A percentile compares a stretch with the other conserved stretches of the same genome.
Evolutionary conservation across 2,888 invertebrate genomes (phyloP).

Genomic region (Ceriagrion tenellum): DNA sequence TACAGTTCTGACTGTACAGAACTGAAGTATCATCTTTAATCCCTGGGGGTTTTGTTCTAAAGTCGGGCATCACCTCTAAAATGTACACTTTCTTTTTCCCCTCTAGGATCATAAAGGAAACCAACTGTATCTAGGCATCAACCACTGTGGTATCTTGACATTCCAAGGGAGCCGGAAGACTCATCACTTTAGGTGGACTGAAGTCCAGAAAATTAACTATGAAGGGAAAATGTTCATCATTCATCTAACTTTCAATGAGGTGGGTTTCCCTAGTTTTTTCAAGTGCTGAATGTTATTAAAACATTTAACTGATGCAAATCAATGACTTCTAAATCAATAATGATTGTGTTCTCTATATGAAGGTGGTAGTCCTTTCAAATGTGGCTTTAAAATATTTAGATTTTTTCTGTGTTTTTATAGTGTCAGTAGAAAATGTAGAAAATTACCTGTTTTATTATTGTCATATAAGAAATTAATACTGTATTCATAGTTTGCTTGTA

Average conservation of each 20-base stretch:
- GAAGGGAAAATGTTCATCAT: conserved; percentile 99
- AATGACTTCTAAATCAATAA: not conserved
- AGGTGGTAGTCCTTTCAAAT: not conserved
- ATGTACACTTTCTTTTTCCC: not conserved
- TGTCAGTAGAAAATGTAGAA: too few species aligned
- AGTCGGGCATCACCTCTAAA: not conserved
- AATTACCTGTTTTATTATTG: too few species aligned
- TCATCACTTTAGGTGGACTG: conserved; percentile 97
- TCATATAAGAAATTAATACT: too few species aligned
- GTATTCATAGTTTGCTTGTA: not conserved
- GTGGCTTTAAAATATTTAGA: too few species aligned
- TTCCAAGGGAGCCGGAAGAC: conserved; percentile 96
- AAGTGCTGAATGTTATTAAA: too few species aligned
- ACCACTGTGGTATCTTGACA: conserved; percentile 96
- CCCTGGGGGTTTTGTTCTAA: not conserved
- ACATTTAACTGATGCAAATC: not conserved
- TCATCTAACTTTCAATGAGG: conserved; percentile 95
- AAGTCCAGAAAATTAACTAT: conserved; percentile 97
- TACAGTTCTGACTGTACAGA: too few species aligned
- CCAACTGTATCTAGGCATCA: conserved; percentile 95
- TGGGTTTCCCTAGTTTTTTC: conserved; percentile 78
- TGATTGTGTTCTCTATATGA: not conserved
- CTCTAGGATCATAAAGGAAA: conserved; percentile 94
- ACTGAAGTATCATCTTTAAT: not conserved
- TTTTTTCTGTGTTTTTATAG: too few species aligned